Evolutionary conservation across 1,140 invertebrate genomes (phyloP), one percentile per base, ranked within the genome.

Genomic region (Steinernema khuongi): DNA sequence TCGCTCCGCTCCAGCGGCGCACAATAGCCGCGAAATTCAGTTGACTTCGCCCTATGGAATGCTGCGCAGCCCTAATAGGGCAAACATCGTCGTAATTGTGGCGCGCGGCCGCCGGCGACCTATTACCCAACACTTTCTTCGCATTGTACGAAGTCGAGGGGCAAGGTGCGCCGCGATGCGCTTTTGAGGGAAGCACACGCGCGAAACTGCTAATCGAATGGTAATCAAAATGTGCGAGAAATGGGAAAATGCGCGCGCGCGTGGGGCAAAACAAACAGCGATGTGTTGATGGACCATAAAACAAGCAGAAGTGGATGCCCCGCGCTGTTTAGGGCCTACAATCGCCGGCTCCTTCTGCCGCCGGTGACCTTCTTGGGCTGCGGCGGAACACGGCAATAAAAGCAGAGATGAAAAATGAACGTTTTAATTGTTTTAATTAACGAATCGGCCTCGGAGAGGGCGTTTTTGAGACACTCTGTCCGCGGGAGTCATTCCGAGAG

Each of bases 11-110:
- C 50, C 36, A 41, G 7, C 29, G 41, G n/a, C 41, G 41, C 41
- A 70, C 69, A 70, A 33, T 41, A 33, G 41, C 69, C 32, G 11
- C 22, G 19, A 31, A n/a, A 68, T 31, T 33, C 26, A n/a, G 32
- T 70, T 70, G 29, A 71, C 70, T 50, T 43, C 70, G 67, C 32
- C 26, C 67, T 68, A 43, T 60, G 36, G 30, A 71, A 43, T 36
- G 33, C 7, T 7, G 50, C 26, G 50, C 50, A 60, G 11, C 50
- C 50, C 11, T 60, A 60, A 60, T 60, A 60, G 50, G 50, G 50
- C 50, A 60, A 60, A 60, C 50, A 60, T 60, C 50, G 26, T 60
- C 50, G 50, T 60, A 60, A 60, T 60, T 60, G 50, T 60, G 14
- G 36, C 36, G 7, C 14, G 50, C 50, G 50, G 50, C 50, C 50